phyloP scores from a whole-genome alignment of 1,140 invertebrate genomes.

The Scylla paramamosain region DNA sequence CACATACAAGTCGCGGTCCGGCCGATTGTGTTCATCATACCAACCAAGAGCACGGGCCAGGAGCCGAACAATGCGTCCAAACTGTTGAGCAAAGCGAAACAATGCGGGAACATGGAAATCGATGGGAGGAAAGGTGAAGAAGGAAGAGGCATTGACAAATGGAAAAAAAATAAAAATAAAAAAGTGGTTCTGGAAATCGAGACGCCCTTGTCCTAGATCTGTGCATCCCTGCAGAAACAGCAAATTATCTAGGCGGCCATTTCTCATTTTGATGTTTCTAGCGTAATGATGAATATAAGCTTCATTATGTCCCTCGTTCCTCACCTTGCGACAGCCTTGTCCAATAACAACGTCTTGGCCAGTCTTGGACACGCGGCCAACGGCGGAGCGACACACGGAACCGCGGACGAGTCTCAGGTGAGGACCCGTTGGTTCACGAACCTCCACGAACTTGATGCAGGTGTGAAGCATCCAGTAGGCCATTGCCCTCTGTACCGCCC shows the following conservation, averaged over 20 bases:
- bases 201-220: too few species aligned
- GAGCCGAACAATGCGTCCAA: conserved; percentile 79
- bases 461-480: conserved; percentile 54
- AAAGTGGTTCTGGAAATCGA: too few species aligned
- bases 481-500: not conserved
- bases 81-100: not conserved
- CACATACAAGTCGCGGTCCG: conserved; percentile 80
- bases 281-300: too few species aligned
- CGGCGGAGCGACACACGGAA: not conserved
- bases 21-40: conserved; percentile 80
- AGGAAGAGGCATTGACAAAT: not conserved
- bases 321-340: not conserved
- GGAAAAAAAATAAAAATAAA: not conserved
- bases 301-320: not conserved
- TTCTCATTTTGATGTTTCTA: too few species aligned
- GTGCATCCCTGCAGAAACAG: too few species aligned
- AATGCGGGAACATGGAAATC: not conserved
- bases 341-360: conserved; percentile 1
- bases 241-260: too few species aligned
- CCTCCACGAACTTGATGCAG: conserved; percentile 45
- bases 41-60: conserved; percentile 80
- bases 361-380: not conserved
- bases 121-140: not conserved
- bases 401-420: conserved; percentile 11
- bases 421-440: not conserved